phyloP scores from a whole-genome alignment of 2,888 invertebrate species.

The Tribolium freemani region DNA sequence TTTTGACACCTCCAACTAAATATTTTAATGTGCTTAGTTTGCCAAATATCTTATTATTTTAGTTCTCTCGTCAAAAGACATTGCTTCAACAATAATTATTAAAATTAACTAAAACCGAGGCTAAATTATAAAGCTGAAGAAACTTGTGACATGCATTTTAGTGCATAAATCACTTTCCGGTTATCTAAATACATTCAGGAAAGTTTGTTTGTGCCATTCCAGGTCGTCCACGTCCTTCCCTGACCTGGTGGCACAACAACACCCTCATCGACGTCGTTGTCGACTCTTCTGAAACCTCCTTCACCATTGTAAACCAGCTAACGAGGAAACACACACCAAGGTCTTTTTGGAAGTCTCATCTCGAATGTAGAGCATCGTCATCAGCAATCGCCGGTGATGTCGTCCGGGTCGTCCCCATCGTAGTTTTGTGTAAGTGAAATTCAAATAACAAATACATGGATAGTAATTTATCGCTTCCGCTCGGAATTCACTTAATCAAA shows the following conservation, averaged over 20 bases:
- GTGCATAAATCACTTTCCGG: background rate
- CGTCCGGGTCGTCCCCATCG: conserved; percentile 81
- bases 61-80: background rate
- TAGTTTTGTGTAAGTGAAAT: conserved; percentile 72
- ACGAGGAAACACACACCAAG: conserved; percentile 80
- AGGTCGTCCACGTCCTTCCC: conserved; percentile 87
- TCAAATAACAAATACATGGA: background rate
- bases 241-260: conserved; percentile 87
- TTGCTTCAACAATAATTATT: background rate
- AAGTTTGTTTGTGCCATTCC: conserved; percentile 47
- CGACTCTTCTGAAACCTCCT: conserved; percentile 76
- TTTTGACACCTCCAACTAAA: background rate
- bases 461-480: too few relatives aligned
- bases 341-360: conserved; percentile 79
- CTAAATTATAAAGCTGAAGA: too few relatives aligned
- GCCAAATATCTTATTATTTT: background rate
- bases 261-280: conserved; percentile 81
- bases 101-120: background rate
- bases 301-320: conserved; percentile 81
- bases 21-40: background rate
- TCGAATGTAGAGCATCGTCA: conserved; percentile 85
- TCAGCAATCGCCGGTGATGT: conserved; percentile 80
- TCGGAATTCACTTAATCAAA: background rate
- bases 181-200: conserved; percentile 1
- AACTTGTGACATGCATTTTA: background rate